Conservation (phyloP, 2,113 vertebrate species). For the Scolopax mira region DNA sequence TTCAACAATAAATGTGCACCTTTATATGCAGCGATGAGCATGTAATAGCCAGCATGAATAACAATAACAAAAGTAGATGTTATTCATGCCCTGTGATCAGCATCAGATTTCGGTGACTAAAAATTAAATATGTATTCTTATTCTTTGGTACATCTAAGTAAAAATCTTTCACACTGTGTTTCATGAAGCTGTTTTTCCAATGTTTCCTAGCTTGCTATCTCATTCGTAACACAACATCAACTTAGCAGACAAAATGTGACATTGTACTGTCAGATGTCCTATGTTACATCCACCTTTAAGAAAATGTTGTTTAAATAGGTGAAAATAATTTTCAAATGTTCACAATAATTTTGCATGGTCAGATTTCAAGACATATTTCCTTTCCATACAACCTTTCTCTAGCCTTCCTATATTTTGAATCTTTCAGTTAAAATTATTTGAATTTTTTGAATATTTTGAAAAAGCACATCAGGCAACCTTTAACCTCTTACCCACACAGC, state of each 20-base stretch:
- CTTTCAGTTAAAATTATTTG: background rate
- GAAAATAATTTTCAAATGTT: background rate
- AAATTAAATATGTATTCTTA: background rate
- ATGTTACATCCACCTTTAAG: background rate
- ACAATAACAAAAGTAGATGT: background rate
- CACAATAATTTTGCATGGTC: background rate
- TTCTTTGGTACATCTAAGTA: background rate
- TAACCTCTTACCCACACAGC: background rate
- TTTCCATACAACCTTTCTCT: background rate
- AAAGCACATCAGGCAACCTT: background rate
- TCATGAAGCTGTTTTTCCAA: background rate
- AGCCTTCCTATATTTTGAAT: background rate
- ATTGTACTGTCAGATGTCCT: background rate
- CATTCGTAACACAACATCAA: background rate
- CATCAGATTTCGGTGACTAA: background rate
- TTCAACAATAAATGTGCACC: background rate
- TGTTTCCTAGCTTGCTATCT: background rate
- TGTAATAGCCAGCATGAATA: background rate
- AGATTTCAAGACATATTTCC: background rate
- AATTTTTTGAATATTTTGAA: background rate
- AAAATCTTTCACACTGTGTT: background rate
- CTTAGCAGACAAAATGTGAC: background rate
- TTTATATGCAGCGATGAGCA: background rate
- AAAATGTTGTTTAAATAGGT: background rate
- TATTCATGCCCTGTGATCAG: background rate